Conservation (phyloP, 2,888 invertebrate species). For the Leptopilina drosophilae region DNA sequence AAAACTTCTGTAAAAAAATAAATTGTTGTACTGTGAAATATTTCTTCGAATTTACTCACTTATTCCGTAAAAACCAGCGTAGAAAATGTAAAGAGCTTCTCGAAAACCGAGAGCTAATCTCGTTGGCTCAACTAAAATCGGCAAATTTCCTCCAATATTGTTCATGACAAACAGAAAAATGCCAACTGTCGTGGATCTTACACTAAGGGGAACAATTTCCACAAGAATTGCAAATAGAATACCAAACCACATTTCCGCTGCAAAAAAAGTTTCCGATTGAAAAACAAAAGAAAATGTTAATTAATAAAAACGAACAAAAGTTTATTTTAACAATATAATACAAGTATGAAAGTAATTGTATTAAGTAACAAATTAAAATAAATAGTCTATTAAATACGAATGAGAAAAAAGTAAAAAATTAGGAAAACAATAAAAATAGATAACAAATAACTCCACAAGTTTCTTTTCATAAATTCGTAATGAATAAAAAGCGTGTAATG, state of each 20-base stretch:
- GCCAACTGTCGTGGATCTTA: slow-evolving; percentile 91
- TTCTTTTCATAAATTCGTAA: no score
- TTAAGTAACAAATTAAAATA: no score
- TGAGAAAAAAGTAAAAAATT: no score
- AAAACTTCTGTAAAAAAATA: no score
- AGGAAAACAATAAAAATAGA: no score
- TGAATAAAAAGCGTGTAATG: no score
- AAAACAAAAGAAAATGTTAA: neutral
- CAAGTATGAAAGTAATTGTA: no score
- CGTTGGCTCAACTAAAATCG: slow-evolving; percentile 91
- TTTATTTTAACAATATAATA: no score
- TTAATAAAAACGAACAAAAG: no score
- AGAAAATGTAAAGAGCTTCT: slow-evolving; percentile 91
- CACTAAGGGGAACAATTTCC: slow-evolving; percentile 89
- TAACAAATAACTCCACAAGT: no score
- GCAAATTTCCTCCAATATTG: slow-evolving; percentile 93
- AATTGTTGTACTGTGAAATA: no score
- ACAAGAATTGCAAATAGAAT: slow-evolving; percentile 94
- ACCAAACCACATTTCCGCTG: slow-evolving; percentile 97
- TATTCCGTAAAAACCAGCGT: slow-evolving; percentile 91
- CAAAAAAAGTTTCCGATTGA: slow-evolving; percentile 58
- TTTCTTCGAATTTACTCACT: slow-evolving; percentile 80
- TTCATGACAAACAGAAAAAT: slow-evolving; percentile 95
- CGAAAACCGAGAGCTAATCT: slow-evolving; percentile 89
- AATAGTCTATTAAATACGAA: no score